A percentile compares a stretch with the other conserved stretches of the same genome.
Evolutionary conservation across 2,888 invertebrate genomes (phyloP).

Genomic region (Caenorhabditis macrosperma): DNA sequence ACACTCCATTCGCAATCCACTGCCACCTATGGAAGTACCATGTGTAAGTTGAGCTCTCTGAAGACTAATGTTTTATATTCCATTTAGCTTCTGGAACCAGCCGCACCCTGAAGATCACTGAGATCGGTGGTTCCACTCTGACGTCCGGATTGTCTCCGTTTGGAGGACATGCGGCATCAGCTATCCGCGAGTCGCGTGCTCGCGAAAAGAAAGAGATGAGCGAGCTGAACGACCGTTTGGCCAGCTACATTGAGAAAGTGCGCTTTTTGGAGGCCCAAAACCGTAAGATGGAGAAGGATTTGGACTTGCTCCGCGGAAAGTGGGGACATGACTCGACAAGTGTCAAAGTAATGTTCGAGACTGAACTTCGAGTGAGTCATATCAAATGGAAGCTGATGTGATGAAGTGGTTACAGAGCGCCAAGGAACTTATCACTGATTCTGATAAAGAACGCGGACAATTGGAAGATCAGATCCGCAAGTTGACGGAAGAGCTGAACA

Average conservation of each 20-base stretch:
- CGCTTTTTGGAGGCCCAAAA: conserved; percentile 80
- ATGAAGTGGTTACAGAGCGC: conserved; percentile 46
- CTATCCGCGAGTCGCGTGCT: conserved; percentile 81
- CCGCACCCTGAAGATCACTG: conserved; percentile 76
- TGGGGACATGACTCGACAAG: conserved; percentile 80
- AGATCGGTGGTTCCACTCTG: conserved; percentile 67
- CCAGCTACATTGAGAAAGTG: conserved; percentile 83
- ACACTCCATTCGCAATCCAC: conserved; percentile 59
- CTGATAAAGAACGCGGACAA: conserved; percentile 63
- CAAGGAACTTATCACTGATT: conserved; percentile 67
- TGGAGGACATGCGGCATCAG: conserved; percentile 79
- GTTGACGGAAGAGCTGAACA: conserved; percentile 69
- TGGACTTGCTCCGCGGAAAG: conserved; percentile 74
- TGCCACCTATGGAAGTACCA: conserved; percentile 64
- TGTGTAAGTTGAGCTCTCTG: conserved; percentile 61
- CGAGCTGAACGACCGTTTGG: conserved; percentile 82
- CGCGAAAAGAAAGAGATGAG: conserved; percentile 82
- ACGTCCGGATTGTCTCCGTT: conserved; percentile 73
- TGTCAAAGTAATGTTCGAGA: conserved; percentile 75
- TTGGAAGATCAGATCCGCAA: conserved; percentile 70
- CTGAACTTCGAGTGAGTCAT: conserved; percentile 62
- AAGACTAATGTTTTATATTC: neutral
- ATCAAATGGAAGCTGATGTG: neutral
- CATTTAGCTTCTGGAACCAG: conserved; percentile 59
- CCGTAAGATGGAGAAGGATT: conserved; percentile 77